Base-by-base conservation (phyloP, 1,140 invertebrate species). In the Lepidostoma basale region DNA sequence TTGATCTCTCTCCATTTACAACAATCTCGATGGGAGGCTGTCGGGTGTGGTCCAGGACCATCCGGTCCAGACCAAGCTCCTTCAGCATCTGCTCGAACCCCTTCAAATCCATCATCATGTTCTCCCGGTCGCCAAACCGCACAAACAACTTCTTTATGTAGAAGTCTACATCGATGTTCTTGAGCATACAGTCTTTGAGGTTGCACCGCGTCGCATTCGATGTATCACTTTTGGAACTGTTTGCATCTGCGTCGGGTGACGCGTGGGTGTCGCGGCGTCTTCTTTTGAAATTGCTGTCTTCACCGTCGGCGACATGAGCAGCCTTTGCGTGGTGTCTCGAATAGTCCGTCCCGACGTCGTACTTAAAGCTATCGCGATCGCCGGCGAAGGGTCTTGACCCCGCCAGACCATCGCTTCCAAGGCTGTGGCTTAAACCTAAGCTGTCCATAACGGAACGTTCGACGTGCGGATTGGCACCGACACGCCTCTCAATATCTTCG, bases 31-130 rank as follows among this genome's bases (percentile, higher is more conserved):
- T 44, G 8, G 70, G 59, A 8, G 39, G 26, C 3, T 69, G 59
- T 67, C 58, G 60, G 9, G 30, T 54, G 33, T 62, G 20, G 22
- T 81, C 75, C 9, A 77, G 78, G 42, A 85, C 74, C 64, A 89
- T 75, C 62, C 84, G 85, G 52, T 82, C 74, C 8, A 91, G 78
- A 56, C 87, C 85, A 62, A 92, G 74, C 22, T 84, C 85, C 62
- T 84, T 78, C 1, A 92, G 76, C 76, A 92, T 84, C 40, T 79
- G 85, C 70, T 89, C 85, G 69, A 92, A 90, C 23, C 87, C 88
- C 0, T 85, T 83, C 66, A 89, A 75, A 69, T 86, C 88, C 81
- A 91, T 85, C 14, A 82, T 87, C 74, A 78, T 80, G 6, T 84
- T 82, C 45, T 86, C 83, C 3, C 84, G 85, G 68, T 87, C 86